phyloP scores from a whole-genome alignment of 2,888 invertebrate genomes.

The Selenia dentaria region DNA sequence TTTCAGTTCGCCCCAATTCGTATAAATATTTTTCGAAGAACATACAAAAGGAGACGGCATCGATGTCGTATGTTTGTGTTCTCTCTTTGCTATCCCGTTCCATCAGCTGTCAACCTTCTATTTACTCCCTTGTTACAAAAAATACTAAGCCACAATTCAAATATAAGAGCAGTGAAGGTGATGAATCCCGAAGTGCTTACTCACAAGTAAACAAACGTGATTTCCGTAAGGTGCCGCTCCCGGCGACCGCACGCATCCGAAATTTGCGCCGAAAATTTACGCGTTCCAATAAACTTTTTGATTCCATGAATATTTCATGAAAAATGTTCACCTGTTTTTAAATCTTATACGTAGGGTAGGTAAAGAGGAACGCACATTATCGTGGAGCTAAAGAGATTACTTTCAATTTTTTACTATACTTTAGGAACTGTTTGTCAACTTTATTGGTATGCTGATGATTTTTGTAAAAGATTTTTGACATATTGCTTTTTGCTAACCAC shows the following conservation, averaged over 20 bases:
- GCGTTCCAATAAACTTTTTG: slow-evolving; percentile 21
- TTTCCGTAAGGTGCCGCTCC: slow-evolving; percentile 7
- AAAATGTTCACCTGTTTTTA: slow-evolving; percentile 16
- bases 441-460: too few species aligned
- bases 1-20: too few species aligned
- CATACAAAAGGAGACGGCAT: too few species aligned
- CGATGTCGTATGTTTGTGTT: too few species aligned
- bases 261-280: slow-evolving; percentile 11
- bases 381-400: slow-evolving; percentile 15
- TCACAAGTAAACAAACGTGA: slow-evolving; percentile 16
- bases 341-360: slow-evolving; percentile 9
- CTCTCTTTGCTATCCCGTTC: too few species aligned
- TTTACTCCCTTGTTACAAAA: too few species aligned
- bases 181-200: slow-evolving; percentile 9
- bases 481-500: too few species aligned
- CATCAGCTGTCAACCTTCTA: too few species aligned
- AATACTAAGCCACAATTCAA: too few species aligned
- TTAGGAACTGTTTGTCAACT: not conserved
- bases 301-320: slow-evolving; percentile 28
- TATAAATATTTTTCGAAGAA: too few species aligned
- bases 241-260: slow-evolving; percentile 8
- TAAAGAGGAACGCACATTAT: slow-evolving; percentile 19
- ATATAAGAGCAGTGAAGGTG: not conserved
- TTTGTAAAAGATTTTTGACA: too few species aligned
- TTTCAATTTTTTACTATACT: slow-evolving; percentile 5